Base-by-base conservation (phyloP, 2,888 invertebrate species). In the Euproctis similis region DNA sequence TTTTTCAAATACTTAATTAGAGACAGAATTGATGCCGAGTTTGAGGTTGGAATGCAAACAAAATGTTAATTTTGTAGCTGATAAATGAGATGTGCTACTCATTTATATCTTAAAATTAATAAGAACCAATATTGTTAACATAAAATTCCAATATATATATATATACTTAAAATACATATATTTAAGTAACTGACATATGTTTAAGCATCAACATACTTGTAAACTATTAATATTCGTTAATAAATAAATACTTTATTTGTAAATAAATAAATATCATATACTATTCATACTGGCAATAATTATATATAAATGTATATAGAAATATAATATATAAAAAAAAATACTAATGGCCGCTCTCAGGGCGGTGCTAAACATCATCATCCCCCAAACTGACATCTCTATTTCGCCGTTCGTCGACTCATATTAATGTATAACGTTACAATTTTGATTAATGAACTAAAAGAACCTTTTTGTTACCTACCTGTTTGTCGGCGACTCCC, bases 371-470 rank as follows among this genome's bases (percentile, higher is more conserved):
- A 50, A 55, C 41, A 51, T 38, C 41, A 51, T 38, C 50, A 60
- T 53, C 60, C 58, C 53, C 53, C 31, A 38, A 30, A 3, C 31
- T 40, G 44, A 75, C 66, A 54, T 59, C 77, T 80, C 68, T 76
- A 77, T 81, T 76, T 60, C 46, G 58, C 53, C 51, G 55, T 57
- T 69, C 63, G 53, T 63, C 60, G 59, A 51, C 54, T 64, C 62
- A 63, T 67, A 70, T 69, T 59, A 64, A 65, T 56, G 63, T 57
- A 68, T 59, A 66, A 56, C 57, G 58, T 48, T 39, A 59, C 49
- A 59, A 65, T 70, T 67, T 74, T 82, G 81, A 82, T 81, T 67
- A 81, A 81, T 73, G 74, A 65, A 54, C 47, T 37, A 37, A 36
- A n/a, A 56, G 27, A 55, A 55, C 53, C 60, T 53, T 53, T 45